Conservation (phyloP, 2,888 invertebrate species). For the Ypsolopha sequella region DNA sequence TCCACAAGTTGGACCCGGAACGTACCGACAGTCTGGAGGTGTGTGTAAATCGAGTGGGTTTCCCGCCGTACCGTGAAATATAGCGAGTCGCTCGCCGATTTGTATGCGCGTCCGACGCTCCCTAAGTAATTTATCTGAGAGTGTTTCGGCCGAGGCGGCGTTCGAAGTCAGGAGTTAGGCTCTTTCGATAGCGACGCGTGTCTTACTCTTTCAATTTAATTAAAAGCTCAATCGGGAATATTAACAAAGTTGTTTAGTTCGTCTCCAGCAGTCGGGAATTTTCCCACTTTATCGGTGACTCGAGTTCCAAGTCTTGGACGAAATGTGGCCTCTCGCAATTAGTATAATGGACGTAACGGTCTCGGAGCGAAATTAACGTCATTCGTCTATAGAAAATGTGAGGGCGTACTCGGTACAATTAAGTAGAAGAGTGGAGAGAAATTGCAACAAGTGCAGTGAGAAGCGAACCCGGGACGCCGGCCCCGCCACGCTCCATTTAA, state of each 20-base stretch:
- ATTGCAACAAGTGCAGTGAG: slow-evolving; percentile 64
- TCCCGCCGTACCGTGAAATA: slow-evolving; percentile 47
- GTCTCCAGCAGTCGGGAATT: slow-evolving; percentile 54
- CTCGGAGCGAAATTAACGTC: slow-evolving; percentile 49
- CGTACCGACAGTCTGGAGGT: slow-evolving; percentile 22
- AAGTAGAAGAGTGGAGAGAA: slow-evolving; percentile 52
- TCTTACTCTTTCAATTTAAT: slow-evolving; percentile 65
- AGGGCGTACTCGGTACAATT: slow-evolving; percentile 54
- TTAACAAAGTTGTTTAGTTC: slow-evolving; percentile 56
- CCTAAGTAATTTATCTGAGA: slow-evolving; percentile 61
- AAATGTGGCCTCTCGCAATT: slow-evolving; percentile 62
- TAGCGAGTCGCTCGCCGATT: slow-evolving; percentile 53
- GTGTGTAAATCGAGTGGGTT: slow-evolving; percentile 53
- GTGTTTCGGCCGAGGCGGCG: slow-evolving; percentile 50
- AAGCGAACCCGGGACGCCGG: slow-evolving; percentile 15
- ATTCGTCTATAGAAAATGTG: slow-evolving; percentile 53
- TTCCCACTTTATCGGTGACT: slow-evolving; percentile 44
- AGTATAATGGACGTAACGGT: slow-evolving; percentile 65
- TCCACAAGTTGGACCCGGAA: slow-evolving; percentile 19
- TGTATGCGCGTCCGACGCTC: slow-evolving; percentile 54
- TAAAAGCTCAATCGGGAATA: slow-evolving; percentile 68
- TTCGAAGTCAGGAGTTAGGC: slow-evolving; percentile 24
- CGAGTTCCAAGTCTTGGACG: slow-evolving; percentile 61
- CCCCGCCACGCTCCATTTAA: slow-evolving; percentile 57
- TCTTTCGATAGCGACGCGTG: slow-evolving; percentile 44